Percentiles rank a stretch among this genome's conserved stretches.
These are phyloP conservation scores for Andrena marginata DNA, from an alignment of 2,888 invertebrate species.

Conservation along the genomic window DNA sequence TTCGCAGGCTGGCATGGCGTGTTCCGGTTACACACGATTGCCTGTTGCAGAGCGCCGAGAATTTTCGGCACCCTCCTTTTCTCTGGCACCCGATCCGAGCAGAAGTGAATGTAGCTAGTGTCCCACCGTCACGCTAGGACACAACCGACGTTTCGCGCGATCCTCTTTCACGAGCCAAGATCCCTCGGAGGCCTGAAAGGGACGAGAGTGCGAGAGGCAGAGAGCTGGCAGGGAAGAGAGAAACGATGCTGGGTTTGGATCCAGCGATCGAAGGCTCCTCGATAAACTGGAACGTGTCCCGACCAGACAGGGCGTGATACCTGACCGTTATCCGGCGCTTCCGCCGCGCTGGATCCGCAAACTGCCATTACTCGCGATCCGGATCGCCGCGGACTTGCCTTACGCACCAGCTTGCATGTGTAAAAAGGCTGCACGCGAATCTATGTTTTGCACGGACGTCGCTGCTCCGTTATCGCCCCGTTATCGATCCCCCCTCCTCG, in stretches of 20 bases:
- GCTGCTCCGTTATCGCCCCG: constrained; percentile 36
- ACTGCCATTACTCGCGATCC: constrained; percentile 58
- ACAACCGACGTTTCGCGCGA: too few relatives aligned
- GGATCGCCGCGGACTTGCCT: constrained; percentile 34
- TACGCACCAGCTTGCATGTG: constrained; percentile 49
- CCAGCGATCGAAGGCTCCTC: background rate
- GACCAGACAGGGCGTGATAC: constrained; percentile 28
- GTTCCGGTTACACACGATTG: constrained; percentile 67
- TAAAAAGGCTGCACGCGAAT: constrained; percentile 27
- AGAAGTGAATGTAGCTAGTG: too few relatives aligned
- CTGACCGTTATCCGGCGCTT: constrained; percentile 45
- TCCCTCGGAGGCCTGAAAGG: too few relatives aligned
- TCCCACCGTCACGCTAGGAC: too few relatives aligned
- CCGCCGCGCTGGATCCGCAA: constrained; percentile 37
- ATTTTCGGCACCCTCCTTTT: constrained; percentile 42
- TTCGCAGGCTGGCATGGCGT: constrained; percentile 53
- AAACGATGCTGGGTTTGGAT: too few relatives aligned
- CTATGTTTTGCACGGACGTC: constrained; percentile 51
- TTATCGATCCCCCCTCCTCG: constrained; percentile 57
- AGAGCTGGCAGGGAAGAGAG: too few relatives aligned
- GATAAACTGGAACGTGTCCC: background rate
- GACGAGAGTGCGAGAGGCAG: too few relatives aligned
- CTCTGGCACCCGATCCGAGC: constrained; percentile 6
- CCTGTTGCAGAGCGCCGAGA: constrained; percentile 67
- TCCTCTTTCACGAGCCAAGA: too few relatives aligned